Conservation (phyloP, 2,797 vertebrate genomes). For the Danio choprae region DNA sequence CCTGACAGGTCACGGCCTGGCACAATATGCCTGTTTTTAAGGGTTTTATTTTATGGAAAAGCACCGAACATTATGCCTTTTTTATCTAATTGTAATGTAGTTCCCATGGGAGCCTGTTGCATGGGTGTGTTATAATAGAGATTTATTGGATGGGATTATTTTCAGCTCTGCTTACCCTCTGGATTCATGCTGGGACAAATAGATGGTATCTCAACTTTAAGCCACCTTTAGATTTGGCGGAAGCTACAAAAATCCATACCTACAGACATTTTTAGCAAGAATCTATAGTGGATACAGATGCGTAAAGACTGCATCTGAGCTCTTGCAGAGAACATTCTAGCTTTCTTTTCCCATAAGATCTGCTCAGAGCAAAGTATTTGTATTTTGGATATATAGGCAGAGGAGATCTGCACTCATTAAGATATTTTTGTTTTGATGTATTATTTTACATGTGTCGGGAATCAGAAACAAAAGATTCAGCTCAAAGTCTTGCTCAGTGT, state of each 20-base stretch:
- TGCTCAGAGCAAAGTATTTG: neutral
- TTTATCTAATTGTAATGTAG: conserved; percentile 54
- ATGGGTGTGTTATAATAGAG: conserved; percentile 39
- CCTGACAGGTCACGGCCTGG: conserved; percentile 7
- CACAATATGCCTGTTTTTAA: neutral
- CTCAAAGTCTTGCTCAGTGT: too few relatives aligned
- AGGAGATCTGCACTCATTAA: neutral
- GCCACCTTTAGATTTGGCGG: conserved; percentile 3
- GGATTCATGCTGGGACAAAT: conserved; percentile 38
- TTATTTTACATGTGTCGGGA: too few relatives aligned
- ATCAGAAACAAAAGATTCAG: too few relatives aligned
- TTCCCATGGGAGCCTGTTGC: conserved; percentile 40
- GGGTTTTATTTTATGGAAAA: conserved; percentile 18
- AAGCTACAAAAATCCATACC: conserved; percentile 18
- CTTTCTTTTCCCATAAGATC: neutral
- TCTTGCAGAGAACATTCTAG: neutral
- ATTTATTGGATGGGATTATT: conserved; percentile 48
- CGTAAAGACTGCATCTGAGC: conserved; percentile 13
- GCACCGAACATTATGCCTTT: conserved; percentile 44
- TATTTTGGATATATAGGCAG: neutral
- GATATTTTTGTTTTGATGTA: too few relatives aligned
- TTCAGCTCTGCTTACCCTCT: conserved; percentile 49
- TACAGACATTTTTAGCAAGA: neutral
- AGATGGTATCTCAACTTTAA: conserved; percentile 30
- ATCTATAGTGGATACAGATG: conserved; percentile 7